Percentiles rank a stretch among this genome's conserved stretches.
Evolutionary conservation across 2,888 invertebrate genomes (phyloP).

Genomic region (Drosophila kanekoi): DNA sequence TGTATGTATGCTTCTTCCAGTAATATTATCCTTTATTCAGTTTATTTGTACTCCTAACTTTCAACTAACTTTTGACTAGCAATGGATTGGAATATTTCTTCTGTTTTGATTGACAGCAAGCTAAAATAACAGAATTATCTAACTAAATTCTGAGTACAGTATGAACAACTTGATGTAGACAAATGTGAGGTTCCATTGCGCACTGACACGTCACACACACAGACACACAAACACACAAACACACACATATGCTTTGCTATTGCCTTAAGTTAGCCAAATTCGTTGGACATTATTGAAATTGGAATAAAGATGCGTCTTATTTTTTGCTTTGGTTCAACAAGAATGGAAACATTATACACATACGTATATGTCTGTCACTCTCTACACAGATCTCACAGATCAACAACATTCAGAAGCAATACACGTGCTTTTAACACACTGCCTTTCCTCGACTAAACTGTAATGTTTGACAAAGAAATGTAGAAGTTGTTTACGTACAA

Average conservation of each 20-base stretch:
- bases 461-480: constrained; percentile 4
- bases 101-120: constrained; percentile 28
- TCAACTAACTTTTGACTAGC: constrained; percentile 10
- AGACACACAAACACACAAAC: constrained; percentile 29
- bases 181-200: constrained; percentile 64
- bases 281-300: constrained; percentile 34
- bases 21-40: background rate
- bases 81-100: constrained; percentile 19
- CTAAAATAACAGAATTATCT: constrained; percentile 9
- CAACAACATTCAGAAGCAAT: background rate
- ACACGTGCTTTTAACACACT: constrained; percentile 49
- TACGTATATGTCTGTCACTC: background rate
- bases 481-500: constrained; percentile 6
- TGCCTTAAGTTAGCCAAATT: constrained; percentile 57
- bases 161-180: constrained; percentile 16
- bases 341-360: background rate
- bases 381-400: background rate
- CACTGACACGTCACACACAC: constrained; percentile 47
- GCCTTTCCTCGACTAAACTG: constrained; percentile 28
- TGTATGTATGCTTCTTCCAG: background rate
- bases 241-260: constrained; percentile 62
- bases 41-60: constrained; percentile 2
- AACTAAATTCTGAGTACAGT: constrained; percentile 8
- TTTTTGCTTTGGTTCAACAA: background rate
- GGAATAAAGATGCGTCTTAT: background rate